Conservation (phyloP, 2,888 invertebrate species). For the Eucera pruinosa region DNA sequence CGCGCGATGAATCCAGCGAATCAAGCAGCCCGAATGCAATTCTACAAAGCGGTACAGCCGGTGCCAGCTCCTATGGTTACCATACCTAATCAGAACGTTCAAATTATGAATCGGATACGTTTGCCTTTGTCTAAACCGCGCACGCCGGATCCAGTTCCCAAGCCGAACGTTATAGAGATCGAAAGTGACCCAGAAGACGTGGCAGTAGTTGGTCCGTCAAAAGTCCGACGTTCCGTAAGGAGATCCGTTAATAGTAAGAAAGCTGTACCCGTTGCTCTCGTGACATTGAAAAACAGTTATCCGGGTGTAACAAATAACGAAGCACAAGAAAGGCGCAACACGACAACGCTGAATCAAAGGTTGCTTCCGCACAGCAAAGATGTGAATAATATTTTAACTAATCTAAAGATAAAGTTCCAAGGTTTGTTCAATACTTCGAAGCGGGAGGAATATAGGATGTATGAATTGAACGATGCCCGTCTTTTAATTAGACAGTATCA, state of each 20-base stretch:
- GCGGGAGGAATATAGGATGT: conserved; percentile 47
- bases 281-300: conserved; percentile 51
- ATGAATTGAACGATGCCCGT: conserved; percentile 29
- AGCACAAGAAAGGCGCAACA: not conserved
- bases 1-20: conserved; percentile 1
- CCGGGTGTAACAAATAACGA: not conserved
- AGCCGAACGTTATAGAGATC: conserved; percentile 58
- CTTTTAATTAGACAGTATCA: conserved; percentile 71
- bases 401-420: conserved; percentile 63
- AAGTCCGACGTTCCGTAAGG: not conserved
- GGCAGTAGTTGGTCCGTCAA: conserved; percentile 17
- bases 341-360: conserved; percentile 38
- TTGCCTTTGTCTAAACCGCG: conserved; percentile 22
- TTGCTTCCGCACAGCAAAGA: conserved; percentile 72
- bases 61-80: conserved; percentile 60
- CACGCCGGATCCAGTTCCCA: not conserved
- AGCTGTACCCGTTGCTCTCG: conserved; percentile 66
- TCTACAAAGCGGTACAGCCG: conserved; percentile 24
- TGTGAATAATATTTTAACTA: conserved; percentile 70
- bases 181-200: conserved; percentile 70
- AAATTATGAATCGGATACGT: conserved; percentile 23
- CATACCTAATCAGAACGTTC: conserved; percentile 55
- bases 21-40: conserved; percentile 4
- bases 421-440: conserved; percentile 35
- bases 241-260: not conserved